Conservation (phyloP, 1,140 invertebrate genomes). For the Trissolcus basalis region DNA sequence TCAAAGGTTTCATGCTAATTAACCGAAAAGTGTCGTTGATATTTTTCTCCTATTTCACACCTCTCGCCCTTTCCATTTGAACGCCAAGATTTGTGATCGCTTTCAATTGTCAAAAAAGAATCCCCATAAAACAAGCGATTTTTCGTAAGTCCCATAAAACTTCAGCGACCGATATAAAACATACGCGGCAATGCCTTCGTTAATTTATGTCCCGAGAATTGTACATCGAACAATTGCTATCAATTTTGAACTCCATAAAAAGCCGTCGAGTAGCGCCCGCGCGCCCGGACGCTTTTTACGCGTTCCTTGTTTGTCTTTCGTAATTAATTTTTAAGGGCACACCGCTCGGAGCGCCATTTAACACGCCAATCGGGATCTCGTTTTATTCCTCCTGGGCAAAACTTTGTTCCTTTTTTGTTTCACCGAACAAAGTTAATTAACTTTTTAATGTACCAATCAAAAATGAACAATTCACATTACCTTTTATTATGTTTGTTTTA, state of each 20-base stretch:
- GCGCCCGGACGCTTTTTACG: constrained; percentile 9
- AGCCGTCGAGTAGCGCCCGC: constrained; percentile 3
- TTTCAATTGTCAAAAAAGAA: constrained; percentile 27
- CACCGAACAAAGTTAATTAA: constrained; percentile 18
- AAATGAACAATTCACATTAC: constrained; percentile 1
- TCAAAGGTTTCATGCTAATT: constrained; percentile 67
- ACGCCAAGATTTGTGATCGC: constrained; percentile 33
- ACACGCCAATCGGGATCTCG: background rate
- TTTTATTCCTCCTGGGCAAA: background rate
- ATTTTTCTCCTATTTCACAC: constrained; percentile 22
- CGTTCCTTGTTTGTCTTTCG: constrained; percentile 21
- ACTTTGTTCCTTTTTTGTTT: no score
- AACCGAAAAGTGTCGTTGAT: constrained; percentile 63
- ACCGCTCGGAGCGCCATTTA: background rate
- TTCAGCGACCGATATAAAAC: constrained; percentile 36
- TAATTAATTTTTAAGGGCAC: constrained; percentile 31
- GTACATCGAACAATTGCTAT: constrained; percentile 48
- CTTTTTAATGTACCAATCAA: constrained; percentile 6
- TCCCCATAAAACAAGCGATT: constrained; percentile 46
- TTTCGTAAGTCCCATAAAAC: constrained; percentile 37
- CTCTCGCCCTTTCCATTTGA: constrained; percentile 1
- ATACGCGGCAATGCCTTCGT: constrained; percentile 21
- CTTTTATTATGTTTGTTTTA: no score
- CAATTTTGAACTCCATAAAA: constrained; percentile 49
- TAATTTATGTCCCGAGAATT: constrained; percentile 45